phyloP scores from a whole-genome alignment of 1,140 invertebrate species.

The Pinna nobilis region DNA sequence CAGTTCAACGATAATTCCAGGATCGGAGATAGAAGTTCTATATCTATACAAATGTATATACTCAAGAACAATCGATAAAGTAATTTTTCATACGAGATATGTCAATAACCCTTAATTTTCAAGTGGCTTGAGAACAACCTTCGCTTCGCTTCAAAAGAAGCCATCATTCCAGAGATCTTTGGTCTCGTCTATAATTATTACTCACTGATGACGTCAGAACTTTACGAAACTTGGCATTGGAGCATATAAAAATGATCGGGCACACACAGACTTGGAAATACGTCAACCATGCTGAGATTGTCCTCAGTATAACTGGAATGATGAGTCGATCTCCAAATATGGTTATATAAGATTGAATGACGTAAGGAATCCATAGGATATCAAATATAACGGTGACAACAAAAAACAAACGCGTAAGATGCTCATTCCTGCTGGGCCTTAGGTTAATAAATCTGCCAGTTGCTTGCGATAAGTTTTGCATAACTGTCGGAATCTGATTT shows the following conservation, averaged over 20 bases:
- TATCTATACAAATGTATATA: no score
- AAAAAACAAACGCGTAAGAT: slow-evolving; percentile 63
- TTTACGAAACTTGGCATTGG: background rate
- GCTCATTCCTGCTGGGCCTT: slow-evolving; percentile 58
- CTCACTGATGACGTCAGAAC: no score
- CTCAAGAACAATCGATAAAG: no score
- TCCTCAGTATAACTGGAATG: slow-evolving; percentile 45
- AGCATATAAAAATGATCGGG: slow-evolving; percentile 51
- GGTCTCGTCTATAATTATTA: no score
- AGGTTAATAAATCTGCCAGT: slow-evolving; percentile 60
- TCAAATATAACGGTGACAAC: slow-evolving; percentile 52
- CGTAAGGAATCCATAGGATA: slow-evolving; percentile 58
- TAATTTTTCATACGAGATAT: no score
- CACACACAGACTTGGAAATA: slow-evolving; percentile 61
- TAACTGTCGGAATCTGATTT: slow-evolving; percentile 41
- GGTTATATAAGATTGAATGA: slow-evolving; percentile 56
- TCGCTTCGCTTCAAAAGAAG: no score
- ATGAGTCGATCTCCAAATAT: slow-evolving; percentile 46
- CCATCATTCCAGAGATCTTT: no score
- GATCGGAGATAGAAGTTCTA: no score
- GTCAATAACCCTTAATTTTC: no score
- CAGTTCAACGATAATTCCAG: no score
- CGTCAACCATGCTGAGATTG: slow-evolving; percentile 56
- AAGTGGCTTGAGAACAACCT: no score
- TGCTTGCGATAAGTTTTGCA: slow-evolving; percentile 48